Conservation (phyloP, 2,888 invertebrate genomes). For the Troilus luridus region DNA sequence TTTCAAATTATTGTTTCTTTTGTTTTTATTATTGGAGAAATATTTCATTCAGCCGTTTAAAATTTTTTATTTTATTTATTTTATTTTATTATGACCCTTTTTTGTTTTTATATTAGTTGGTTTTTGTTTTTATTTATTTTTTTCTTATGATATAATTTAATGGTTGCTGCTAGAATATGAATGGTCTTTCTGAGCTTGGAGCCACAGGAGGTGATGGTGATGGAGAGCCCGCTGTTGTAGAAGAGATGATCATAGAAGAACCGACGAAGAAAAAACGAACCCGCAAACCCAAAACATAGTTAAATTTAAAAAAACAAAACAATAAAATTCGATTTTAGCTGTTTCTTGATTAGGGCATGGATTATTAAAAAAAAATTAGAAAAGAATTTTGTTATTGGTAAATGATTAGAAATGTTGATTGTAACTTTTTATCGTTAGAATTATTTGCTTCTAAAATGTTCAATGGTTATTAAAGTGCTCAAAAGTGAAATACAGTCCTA, state of each 20-base stretch:
- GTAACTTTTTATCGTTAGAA: neutral
- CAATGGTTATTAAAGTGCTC: slow-evolving; percentile 13
- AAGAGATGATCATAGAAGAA: slow-evolving; percentile 33
- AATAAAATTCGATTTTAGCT: neutral
- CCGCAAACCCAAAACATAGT: slow-evolving; percentile 52
- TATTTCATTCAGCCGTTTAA: neutral
- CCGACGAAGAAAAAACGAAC: slow-evolving; percentile 52
- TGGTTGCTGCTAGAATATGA: slow-evolving; percentile 58
- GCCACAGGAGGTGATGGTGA: slow-evolving; percentile 5
- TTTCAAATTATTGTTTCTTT: no score
- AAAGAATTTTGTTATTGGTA: slow-evolving; percentile 20
- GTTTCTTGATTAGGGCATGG: slow-evolving; percentile 8
- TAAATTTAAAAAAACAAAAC: neutral
- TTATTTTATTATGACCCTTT: slow-evolving; percentile 11
- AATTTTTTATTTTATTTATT: neutral
- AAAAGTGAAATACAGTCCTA: slow-evolving; percentile 35
- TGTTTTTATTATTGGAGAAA: neutral
- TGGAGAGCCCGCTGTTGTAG: neutral
- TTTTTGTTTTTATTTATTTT: slow-evolving; percentile 42
- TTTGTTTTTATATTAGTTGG: slow-evolving; percentile 27
- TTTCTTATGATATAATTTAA: slow-evolving; percentile 50
- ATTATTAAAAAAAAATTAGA: slow-evolving; percentile 2
- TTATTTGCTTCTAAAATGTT: slow-evolving; percentile 15
- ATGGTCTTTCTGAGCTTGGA: slow-evolving; percentile 53
- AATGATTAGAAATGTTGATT: slow-evolving; percentile 13